phyloP scores from a whole-genome alignment of 1,140 invertebrate genomes.

The Lucilia sericata region DNA sequence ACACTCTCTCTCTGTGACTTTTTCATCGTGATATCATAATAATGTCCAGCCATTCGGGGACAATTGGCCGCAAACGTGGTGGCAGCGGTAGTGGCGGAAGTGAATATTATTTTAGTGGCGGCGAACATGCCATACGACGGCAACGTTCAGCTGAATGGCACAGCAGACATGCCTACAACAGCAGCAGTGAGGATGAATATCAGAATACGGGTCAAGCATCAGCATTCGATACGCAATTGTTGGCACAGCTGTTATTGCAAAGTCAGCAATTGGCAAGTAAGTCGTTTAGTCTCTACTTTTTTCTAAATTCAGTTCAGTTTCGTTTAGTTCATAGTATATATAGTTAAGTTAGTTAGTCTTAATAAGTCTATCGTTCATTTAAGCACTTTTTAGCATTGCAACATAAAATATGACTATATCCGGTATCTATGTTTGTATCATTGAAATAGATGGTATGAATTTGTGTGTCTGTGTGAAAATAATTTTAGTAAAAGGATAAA shows the following conservation, averaged over 20 bases:
- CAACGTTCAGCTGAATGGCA: constrained; percentile 75
- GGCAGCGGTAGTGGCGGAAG: constrained; percentile 60
- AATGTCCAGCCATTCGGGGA: constrained; percentile 62
- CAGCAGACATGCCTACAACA: constrained; percentile 72
- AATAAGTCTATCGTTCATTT: neutral
- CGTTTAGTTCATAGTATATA: neutral
- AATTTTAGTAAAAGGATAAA: too few relatives aligned
- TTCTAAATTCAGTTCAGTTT: neutral
- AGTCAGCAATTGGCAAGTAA: constrained; percentile 71
- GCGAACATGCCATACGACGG: constrained; percentile 68
- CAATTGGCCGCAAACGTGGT: constrained; percentile 67
- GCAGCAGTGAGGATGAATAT: constrained; percentile 74
- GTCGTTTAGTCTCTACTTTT: constrained; percentile 50
- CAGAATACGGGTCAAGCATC: constrained; percentile 69
- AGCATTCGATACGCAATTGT: constrained; percentile 66
- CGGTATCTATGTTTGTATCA: neutral
- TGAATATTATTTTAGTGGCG: constrained; percentile 60
- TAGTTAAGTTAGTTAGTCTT: neutral
- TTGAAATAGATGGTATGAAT: too few relatives aligned
- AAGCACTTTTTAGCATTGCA: neutral
- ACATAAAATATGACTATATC: constrained; percentile 41
- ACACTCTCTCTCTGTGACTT: neutral
- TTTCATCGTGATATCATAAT: constrained; percentile 26
- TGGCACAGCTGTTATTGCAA: constrained; percentile 72
- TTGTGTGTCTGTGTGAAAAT: neutral